These are phyloP conservation scores for Meteorus cinctellus DNA, from an alignment of 2,888 invertebrate species.

Conservation along the genomic window DNA sequence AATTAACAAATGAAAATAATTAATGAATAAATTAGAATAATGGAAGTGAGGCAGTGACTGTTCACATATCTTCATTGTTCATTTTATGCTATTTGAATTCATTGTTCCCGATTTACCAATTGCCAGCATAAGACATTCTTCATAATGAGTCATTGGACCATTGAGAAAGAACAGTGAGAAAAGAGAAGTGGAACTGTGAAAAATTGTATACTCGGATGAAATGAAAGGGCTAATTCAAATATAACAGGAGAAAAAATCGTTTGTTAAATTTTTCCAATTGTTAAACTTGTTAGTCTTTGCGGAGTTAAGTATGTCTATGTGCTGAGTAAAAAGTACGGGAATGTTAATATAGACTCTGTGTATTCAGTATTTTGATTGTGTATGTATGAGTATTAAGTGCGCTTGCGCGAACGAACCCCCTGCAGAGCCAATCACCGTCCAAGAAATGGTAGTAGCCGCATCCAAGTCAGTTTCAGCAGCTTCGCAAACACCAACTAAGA, in stretches of 20 bases:
- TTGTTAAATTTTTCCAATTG: neutral
- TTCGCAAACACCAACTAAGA: slow-evolving; percentile 20
- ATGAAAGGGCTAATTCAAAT: too few species aligned
- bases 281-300: neutral
- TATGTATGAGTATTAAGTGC: slow-evolving; percentile 47
- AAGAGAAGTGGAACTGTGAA: too few species aligned
- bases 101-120: too few species aligned
- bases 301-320: neutral
- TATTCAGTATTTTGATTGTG: slow-evolving; percentile 10
- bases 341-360: slow-evolving; percentile 2
- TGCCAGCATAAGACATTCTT: too few species aligned
- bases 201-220: too few species aligned
- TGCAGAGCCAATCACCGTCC: slow-evolving; percentile 72
- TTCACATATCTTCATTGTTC: too few species aligned
- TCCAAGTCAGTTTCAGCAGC: slow-evolving; percentile 61
- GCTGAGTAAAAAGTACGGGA: neutral
- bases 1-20: neutral
- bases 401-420: slow-evolving; percentile 69
- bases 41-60: too few species aligned
- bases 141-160: too few species aligned
- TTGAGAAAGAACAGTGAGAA: too few species aligned
- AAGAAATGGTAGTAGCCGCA: slow-evolving; percentile 70
- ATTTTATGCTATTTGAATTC: too few species aligned
- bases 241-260: too few species aligned
- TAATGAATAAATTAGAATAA: too few species aligned